These are phyloP conservation scores for Myotis daubentonii DNA, from an alignment of 2,797 vertebrate species.

Conservation along the genomic window DNA sequence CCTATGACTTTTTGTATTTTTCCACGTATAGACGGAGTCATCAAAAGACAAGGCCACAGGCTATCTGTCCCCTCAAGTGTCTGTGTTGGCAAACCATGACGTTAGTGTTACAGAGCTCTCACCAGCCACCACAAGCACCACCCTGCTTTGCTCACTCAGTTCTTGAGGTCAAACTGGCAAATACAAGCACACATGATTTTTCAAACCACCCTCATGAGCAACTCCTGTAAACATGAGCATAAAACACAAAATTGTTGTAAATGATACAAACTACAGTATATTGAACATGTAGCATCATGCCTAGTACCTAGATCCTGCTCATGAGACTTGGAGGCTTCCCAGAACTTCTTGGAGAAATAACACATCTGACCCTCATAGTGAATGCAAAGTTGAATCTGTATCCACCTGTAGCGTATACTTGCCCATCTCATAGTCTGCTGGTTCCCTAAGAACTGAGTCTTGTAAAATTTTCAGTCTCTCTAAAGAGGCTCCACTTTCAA, in stretches of 20 bases:
- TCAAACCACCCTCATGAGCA: neutral
- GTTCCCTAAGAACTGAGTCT: neutral
- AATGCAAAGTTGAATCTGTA: neutral
- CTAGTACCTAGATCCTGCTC: neutral
- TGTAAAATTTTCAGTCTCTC: neutral
- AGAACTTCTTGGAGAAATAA: conserved; percentile 34
- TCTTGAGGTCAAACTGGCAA: neutral
- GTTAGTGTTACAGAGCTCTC: neutral
- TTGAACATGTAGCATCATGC: neutral
- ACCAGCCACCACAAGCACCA: neutral
- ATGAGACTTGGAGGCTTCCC: neutral
- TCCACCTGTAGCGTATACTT: neutral
- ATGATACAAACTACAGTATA: neutral
- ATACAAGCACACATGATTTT: neutral
- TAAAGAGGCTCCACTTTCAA: neutral
- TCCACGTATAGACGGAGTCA: neutral
- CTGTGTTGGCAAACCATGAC: neutral
- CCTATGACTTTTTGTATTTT: neutral
- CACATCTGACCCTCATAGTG: neutral
- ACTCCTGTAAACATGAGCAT: neutral
- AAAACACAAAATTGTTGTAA: neutral
- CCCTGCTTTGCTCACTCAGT: neutral
- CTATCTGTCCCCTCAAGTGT: neutral
- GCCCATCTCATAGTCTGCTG: neutral
- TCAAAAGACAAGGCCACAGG: neutral